phyloP scores from a whole-genome alignment of 2,888 invertebrate genomes.

The Xanthia icteritia region DNA sequence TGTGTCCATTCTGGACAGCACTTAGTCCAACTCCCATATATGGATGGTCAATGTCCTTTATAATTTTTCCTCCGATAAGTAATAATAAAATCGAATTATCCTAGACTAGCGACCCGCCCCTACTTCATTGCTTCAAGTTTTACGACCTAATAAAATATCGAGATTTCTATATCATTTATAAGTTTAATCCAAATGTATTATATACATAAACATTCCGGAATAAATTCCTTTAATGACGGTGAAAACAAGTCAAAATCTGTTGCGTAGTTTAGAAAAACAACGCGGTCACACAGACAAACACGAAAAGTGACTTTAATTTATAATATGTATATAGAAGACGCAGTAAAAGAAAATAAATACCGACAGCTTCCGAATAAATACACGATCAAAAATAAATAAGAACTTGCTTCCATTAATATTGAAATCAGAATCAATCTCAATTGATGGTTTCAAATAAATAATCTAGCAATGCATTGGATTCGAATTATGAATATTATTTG shows the following conservation, averaged over 20 bases:
- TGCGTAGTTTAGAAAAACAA: background rate
- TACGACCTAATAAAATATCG: background rate
- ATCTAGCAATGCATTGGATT: background rate
- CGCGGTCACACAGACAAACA: too few species aligned
- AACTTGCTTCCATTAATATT: background rate
- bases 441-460: constrained; percentile 10
- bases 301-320: too few species aligned
- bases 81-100: background rate
- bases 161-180: background rate
- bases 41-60: background rate
- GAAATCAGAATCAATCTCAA: constrained; percentile 23
- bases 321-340: background rate
- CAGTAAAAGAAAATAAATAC: background rate
- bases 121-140: too few species aligned
- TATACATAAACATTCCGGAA: background rate
- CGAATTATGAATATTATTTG: constrained; percentile 35
- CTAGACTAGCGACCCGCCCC: background rate
- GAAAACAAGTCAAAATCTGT: background rate
- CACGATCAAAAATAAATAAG: background rate
- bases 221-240: background rate
- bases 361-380: background rate
- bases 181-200: too few species aligned
- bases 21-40: too few species aligned
- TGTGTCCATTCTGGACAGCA: too few species aligned
- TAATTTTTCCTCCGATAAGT: background rate